Conservation (phyloP, 2,113 vertebrate species). For the Tamias sibiricus region DNA sequence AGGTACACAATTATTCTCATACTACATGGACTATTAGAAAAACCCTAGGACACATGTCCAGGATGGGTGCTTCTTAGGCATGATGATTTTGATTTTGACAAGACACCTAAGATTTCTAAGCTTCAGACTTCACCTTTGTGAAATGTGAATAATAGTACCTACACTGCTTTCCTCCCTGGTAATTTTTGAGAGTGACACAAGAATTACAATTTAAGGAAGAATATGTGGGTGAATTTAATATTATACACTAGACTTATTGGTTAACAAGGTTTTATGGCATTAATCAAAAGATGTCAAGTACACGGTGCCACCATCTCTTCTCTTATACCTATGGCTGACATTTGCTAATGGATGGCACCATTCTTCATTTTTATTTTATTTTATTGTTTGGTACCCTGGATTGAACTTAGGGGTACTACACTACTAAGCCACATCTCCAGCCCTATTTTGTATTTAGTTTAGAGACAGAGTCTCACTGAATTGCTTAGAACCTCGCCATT, state of each 20-base stretch:
- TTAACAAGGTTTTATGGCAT: neutral
- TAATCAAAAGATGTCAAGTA: neutral
- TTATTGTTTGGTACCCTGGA: too few relatives aligned
- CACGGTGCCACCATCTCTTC: neutral
- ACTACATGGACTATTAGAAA: neutral
- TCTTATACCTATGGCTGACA: neutral
- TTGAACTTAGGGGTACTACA: too few relatives aligned
- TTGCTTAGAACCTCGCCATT: too few relatives aligned
- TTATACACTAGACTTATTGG: neutral
- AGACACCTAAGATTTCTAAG: neutral
- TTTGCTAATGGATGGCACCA: neutral
- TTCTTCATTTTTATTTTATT: neutral
- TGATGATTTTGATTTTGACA: neutral
- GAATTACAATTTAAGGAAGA: neutral
- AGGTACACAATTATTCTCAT: neutral
- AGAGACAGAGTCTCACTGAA: too few relatives aligned
- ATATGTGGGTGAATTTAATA: neutral
- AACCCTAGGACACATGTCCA: neutral
- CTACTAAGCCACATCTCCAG: too few relatives aligned
- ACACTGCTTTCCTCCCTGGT: neutral
- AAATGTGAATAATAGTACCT: constrained; percentile 1
- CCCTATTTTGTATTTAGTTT: too few relatives aligned
- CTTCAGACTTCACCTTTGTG: neutral
- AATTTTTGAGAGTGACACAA: neutral
- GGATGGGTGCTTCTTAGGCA: neutral